Base-by-base conservation (phyloP, 2,113 vertebrate species). In the Ramphastos sulfuratus region DNA sequence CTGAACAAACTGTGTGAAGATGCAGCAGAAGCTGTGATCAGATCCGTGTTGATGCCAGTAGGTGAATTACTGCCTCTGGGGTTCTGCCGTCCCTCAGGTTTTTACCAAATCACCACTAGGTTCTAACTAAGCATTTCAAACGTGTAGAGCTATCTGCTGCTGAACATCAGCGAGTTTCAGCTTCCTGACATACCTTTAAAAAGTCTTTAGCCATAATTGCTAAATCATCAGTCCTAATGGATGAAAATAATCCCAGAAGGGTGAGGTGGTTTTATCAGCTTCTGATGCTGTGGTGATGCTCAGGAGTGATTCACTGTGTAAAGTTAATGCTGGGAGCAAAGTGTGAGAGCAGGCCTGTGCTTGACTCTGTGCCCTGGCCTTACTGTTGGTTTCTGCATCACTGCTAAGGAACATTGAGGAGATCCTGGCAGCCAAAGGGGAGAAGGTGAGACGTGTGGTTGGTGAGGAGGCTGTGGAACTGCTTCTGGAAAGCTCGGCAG, bases 341-440 rank as follows among this genome's bases (percentile, higher is more conserved):
- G 31, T 2, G 2, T 9, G 54, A 11, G 30, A 12, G 77, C 19
- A 2, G 74, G 37, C n/a, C 44, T 25, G 14, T 1, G 7, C 15
- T 25, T 4, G 39, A 9, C 56, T 44, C 44, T 37, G 4, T 1
- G 5, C 25, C 9, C n/a, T 2, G 1, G 42, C 63, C 31, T 48
- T 17, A 87, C 82, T 87, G 33, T 79, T 86, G 89, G 10, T 69
- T 93, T 77, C 92, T 69, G 27, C 50, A 39, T 83, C 6, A 4
- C 82, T 59, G 86, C 81, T 24, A 81, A 99, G 99, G 97, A 99
- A 99, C 42, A 98, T 99, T 14, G 99, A 99, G 94, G 99, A 99
- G 93, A 99, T 99, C 94, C 98, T 99, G 44, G 98, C 98, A 17
- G 98, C 98, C 78, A 98, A 97, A 97, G 99, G 99, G 64, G 99